These are phyloP conservation scores for Leptinotarsa juncta DNA, from an alignment of 2,888 invertebrate genomes.

Conservation along the genomic window DNA sequence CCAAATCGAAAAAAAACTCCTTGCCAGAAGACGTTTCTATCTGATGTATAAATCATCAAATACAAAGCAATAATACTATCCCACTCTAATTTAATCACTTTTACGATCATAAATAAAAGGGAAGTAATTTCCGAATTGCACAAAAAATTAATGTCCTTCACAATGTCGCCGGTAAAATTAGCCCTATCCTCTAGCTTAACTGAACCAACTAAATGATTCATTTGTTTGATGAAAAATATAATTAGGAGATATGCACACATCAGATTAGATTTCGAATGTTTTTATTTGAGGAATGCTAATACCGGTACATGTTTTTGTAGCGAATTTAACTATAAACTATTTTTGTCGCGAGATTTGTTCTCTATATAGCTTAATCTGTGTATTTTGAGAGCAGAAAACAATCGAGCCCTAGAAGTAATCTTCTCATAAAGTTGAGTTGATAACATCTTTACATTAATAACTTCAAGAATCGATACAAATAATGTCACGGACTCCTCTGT, in stretches of 20 bases:
- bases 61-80: too few species aligned
- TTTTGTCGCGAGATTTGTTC: neutral
- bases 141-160: neutral
- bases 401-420: too few species aligned
- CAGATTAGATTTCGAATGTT: neutral
- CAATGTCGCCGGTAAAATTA: neutral
- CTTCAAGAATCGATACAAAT: too few species aligned
- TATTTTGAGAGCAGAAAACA: too few species aligned
- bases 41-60: too few species aligned
- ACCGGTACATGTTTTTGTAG: neutral
- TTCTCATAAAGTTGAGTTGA: too few species aligned
- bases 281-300: neutral
- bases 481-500: too few species aligned
- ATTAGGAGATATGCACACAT: neutral
- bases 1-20: too few species aligned
- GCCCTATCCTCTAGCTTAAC: neutral
- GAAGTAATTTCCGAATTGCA: neutral
- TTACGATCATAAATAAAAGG: neutral
- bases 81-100: neutral
- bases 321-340: neutral
- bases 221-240: constrained; percentile 2
- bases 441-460: too few species aligned
- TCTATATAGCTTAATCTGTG: neutral
- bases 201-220: neutral
- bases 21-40: too few species aligned